These are phyloP conservation scores for Pseudoips prasinana DNA, from an alignment of 2,888 invertebrate genomes.

Conservation along the genomic window DNA sequence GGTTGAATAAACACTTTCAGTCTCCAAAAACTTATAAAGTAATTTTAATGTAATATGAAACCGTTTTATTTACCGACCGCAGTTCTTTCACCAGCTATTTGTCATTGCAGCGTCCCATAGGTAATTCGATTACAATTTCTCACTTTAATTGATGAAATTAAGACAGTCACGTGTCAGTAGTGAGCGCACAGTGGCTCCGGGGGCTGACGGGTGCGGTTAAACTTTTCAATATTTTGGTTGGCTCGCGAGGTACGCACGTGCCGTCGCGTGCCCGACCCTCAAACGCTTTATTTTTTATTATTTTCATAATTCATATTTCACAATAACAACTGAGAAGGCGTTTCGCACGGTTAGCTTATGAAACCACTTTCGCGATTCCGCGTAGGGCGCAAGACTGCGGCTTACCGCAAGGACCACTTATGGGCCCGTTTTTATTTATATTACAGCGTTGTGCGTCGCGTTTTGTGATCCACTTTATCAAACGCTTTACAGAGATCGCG, in stretches of 20 bases:
- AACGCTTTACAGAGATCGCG: constrained; percentile 72
- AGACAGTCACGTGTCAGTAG: constrained; percentile 68
- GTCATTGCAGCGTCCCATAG: constrained; percentile 10
- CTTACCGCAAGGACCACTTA: constrained; percentile 76
- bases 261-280: constrained; percentile 65
- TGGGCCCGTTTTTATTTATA: constrained; percentile 74
- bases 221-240: constrained; percentile 79
- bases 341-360: constrained; percentile 80
- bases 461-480: constrained; percentile 81
- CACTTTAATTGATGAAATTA: constrained; percentile 64
- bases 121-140: constrained; percentile 58
- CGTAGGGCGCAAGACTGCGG: constrained; percentile 47
- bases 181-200: constrained; percentile 43
- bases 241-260: constrained; percentile 58
- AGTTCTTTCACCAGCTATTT: constrained; percentile 12
- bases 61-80: constrained; percentile 4
- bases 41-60: background rate
- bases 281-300: constrained; percentile 77
- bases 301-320: constrained; percentile 81
- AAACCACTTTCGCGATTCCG: constrained; percentile 63
- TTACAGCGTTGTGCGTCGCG: constrained; percentile 64
- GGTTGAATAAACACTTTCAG: too few species aligned
- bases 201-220: constrained; percentile 55
- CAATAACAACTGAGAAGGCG: constrained; percentile 79
- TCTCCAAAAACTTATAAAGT: too few species aligned